These are phyloP conservation scores for Oceanodroma tethys DNA, from an alignment of 2,113 vertebrate genomes.

Conservation along the genomic window DNA sequence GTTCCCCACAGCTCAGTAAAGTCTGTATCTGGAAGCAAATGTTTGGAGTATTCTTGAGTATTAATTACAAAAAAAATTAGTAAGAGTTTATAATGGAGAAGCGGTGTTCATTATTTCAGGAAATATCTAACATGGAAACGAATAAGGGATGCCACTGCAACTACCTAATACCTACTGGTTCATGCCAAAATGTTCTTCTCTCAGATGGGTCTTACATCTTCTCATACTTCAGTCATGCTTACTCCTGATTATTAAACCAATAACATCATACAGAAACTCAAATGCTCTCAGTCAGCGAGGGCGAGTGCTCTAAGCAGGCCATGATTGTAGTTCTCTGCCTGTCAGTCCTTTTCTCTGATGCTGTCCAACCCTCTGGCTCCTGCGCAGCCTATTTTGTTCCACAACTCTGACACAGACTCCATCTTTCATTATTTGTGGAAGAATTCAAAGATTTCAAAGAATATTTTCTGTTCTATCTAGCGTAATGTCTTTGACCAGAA, in stretches of 20 bases:
- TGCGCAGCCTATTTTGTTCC: not conserved
- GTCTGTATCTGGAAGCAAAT: not conserved
- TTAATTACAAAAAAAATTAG: not conserved
- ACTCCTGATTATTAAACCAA: not conserved
- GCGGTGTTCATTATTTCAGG: not conserved
- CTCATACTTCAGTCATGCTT: too few species aligned
- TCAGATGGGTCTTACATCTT: not conserved
- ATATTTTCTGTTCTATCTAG: not conserved
- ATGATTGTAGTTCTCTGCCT: not conserved
- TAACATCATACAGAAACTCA: not conserved
- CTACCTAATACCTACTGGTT: not conserved
- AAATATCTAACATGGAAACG: not conserved
- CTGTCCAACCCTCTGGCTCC: not conserved
- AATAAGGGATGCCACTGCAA: not conserved
- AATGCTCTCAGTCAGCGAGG: not conserved
- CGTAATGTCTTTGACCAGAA: not conserved
- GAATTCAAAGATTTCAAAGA: not conserved
- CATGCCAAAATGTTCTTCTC: not conserved
- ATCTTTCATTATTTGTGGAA: fast-evolving
- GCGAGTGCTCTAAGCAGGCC: not conserved
- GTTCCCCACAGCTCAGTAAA: not conserved
- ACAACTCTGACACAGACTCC: not conserved
- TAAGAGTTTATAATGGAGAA: not conserved
- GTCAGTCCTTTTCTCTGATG: not conserved
- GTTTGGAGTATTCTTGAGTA: not conserved